Conservation (phyloP, 2,113 vertebrate species). For the Scolopax mira region DNA sequence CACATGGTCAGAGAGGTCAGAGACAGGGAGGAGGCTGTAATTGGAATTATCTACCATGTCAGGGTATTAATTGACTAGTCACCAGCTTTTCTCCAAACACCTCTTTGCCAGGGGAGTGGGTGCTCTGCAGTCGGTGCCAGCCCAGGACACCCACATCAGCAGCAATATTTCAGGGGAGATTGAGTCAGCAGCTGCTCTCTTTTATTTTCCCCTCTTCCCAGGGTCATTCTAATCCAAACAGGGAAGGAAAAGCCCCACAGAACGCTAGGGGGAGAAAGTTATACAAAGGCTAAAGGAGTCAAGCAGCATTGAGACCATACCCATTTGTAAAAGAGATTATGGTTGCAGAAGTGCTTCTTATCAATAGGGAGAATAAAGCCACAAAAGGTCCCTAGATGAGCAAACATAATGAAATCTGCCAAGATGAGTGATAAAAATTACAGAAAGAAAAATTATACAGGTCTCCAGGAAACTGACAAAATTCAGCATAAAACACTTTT, state of each 20-base stretch:
- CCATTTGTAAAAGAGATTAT: conserved; percentile 26
- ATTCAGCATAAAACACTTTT: neutral
- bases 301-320: neutral
- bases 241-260: neutral
- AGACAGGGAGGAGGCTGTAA: neutral
- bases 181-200: neutral
- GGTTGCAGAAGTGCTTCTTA: neutral
- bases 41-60: neutral
- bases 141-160: neutral
- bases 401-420: conserved; percentile 25
- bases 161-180: neutral
- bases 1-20: neutral
- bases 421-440: conserved; percentile 9
- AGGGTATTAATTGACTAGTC: neutral
- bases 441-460: neutral
- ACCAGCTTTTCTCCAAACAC: neutral
- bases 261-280: neutral
- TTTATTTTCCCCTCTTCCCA: neutral
- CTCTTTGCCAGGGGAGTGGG: rapidly evolving
- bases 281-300: neutral
- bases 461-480: neutral
- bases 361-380: neutral
- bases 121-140: neutral
- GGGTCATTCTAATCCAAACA: conserved; percentile 31
- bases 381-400: neutral